Conservation (phyloP, 2,888 invertebrate species). For the Diplolepis rosae region DNA sequence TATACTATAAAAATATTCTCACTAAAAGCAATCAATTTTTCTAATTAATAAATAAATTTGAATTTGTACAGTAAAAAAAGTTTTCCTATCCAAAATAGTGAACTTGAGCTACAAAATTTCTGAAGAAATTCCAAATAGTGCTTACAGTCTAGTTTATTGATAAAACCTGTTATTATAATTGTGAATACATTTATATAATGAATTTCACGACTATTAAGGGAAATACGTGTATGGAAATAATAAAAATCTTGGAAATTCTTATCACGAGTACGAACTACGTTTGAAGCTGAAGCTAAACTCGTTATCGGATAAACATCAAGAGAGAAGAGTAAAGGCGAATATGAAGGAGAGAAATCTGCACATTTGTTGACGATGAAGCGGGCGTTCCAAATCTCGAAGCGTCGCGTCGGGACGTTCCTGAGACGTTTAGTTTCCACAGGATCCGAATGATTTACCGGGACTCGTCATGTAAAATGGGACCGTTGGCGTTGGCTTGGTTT, state of each 20-base stretch:
- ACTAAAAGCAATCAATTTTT: too few relatives aligned
- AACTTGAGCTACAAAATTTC: too few relatives aligned
- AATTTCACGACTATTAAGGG: too few relatives aligned
- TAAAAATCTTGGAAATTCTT: constrained; percentile 18
- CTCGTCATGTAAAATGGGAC: constrained; percentile 67
- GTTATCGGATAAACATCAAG: constrained; percentile 65
- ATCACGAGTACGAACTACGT: neutral
- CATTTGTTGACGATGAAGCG: constrained; percentile 55
- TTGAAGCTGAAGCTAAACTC: constrained; percentile 50
- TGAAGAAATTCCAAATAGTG: too few relatives aligned
- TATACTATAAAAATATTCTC: too few relatives aligned
- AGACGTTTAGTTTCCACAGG: constrained; percentile 64
- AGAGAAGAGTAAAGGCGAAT: constrained; percentile 45
- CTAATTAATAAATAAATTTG: too few relatives aligned
- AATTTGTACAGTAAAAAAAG: too few relatives aligned
- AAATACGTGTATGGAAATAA: too few relatives aligned
- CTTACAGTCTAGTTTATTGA: too few relatives aligned
- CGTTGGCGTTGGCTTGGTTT: constrained; percentile 54
- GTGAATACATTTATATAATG: too few relatives aligned
- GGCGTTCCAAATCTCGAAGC: constrained; percentile 65
- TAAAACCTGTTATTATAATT: too few relatives aligned
- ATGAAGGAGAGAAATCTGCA: constrained; percentile 49
- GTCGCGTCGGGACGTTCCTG: constrained; percentile 52
- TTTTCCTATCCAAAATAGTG: too few relatives aligned
- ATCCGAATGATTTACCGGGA: constrained; percentile 70